A percentile compares a stretch with the other conserved stretches of the same genome.
Evolutionary conservation across 1,140 invertebrate species (phyloP).

Genomic region (Scaptomyza graminum): DNA sequence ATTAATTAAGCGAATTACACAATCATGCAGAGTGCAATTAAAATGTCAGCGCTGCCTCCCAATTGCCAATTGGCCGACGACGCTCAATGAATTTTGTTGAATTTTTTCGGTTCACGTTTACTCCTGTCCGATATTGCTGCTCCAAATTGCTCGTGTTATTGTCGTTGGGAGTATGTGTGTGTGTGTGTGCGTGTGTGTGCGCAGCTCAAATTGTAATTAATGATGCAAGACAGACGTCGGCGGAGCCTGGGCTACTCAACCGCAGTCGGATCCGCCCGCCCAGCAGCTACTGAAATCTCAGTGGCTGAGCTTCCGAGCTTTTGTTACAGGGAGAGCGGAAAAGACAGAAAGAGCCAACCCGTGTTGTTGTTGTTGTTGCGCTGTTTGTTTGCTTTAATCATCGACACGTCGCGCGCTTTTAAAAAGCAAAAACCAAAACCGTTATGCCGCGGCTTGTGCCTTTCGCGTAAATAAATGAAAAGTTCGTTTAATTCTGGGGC

Average conservation of each 20-base stretch:
- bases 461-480: constrained; percentile 80
- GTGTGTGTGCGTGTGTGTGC: constrained; percentile 31
- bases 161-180: neutral
- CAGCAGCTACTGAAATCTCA: constrained; percentile 33
- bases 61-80: neutral
- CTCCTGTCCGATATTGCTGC: constrained; percentile 2
- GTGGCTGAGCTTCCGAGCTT: constrained; percentile 23
- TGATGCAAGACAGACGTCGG: constrained; percentile 73
- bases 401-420: constrained; percentile 68
- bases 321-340: neutral
- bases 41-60: constrained; percentile 69
- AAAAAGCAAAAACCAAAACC: constrained; percentile 52
- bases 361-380: constrained; percentile 27
- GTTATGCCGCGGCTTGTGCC: constrained; percentile 52
- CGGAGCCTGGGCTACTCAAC: constrained; percentile 33
- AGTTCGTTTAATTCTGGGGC: constrained; percentile 76
- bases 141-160: constrained; percentile 5
- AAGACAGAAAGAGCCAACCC: neutral
- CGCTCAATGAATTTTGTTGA: constrained; percentile 24
- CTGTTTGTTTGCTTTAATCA: constrained; percentile 76
- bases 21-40: constrained; percentile 79
- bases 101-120: constrained; percentile 31
- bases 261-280: constrained; percentile 27
- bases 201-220: constrained; percentile 81
- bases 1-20: constrained; percentile 80